A percentile compares a stretch with the other conserved stretches of the same genome.
Conservation (phyloP, 1,140 invertebrate species). For the Drosophila tristis region DNA sequence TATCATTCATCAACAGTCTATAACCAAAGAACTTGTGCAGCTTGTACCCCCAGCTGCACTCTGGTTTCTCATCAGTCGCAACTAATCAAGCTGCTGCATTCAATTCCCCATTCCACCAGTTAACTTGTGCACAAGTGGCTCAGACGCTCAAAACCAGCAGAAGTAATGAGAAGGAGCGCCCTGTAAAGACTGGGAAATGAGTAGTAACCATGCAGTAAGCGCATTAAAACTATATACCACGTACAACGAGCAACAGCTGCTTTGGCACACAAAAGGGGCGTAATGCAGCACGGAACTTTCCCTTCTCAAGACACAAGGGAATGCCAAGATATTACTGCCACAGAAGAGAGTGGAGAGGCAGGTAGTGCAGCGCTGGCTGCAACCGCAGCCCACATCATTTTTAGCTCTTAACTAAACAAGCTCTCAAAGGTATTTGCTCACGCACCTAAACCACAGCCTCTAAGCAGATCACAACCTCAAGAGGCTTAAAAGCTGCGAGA, state of each 20-base stretch:
- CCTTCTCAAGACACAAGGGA: background rate
- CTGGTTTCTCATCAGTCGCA: background rate
- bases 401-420: conserved; percentile 55
- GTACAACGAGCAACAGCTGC: conserved; percentile 59
- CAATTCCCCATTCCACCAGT: background rate
- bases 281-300: conserved; percentile 18
- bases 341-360: background rate
- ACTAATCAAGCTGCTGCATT: background rate
- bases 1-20: conserved; percentile 13
- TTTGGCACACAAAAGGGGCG: conserved; percentile 14
- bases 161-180: too few relatives aligned
- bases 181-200: background rate
- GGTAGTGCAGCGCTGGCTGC: background rate
- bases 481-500: conserved; percentile 10
- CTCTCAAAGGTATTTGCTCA: conserved; percentile 43
- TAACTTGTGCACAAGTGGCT: conserved; percentile 4
- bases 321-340: background rate
- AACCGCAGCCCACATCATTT: conserved; percentile 49
- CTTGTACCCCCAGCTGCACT: background rate
- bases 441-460: conserved; percentile 40
- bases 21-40: conserved; percentile 7
- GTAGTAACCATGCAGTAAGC: conserved; percentile 31
- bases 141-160: background rate
- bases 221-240: conserved; percentile 46
- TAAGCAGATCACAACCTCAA: conserved; percentile 41